Conservation (phyloP, 2,888 invertebrate species). For the Stratiomys singularior region DNA sequence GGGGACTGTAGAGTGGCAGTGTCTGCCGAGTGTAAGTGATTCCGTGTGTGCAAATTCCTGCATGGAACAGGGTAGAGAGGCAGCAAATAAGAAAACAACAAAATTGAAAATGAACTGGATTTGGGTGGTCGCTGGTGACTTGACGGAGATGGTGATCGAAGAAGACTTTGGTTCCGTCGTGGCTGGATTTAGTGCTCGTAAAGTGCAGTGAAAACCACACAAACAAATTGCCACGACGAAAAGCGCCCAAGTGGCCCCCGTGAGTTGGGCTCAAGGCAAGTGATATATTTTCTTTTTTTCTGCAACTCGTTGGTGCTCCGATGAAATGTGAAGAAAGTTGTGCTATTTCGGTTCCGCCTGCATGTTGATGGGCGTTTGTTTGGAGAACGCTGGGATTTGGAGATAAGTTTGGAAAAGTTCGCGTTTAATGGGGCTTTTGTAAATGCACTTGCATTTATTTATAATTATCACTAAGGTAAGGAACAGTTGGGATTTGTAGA, state of each 20-base stretch:
- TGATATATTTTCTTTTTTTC: neutral
- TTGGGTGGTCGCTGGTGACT: constrained; percentile 32
- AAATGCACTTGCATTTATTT: neutral
- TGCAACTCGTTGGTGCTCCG: neutral
- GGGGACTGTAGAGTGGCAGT: neutral
- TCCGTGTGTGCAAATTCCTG: constrained; percentile 14
- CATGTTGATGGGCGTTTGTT: neutral
- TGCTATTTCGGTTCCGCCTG: neutral
- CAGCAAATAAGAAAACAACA: too few relatives aligned
- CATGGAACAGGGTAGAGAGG: neutral
- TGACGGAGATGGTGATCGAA: neutral
- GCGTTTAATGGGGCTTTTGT: too few relatives aligned
- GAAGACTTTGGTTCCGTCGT: neutral
- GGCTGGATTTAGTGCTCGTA: constrained; percentile 17
- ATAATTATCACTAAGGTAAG: neutral
- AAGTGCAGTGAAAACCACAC: constrained; percentile 21
- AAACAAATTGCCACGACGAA: constrained; percentile 39
- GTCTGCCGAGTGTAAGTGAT: constrained; percentile 12
- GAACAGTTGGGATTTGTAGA: neutral
- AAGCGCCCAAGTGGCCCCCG: constrained; percentile 19
- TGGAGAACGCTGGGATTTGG: neutral
- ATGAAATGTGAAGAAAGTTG: constrained; percentile 16
- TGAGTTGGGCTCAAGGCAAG: neutral
- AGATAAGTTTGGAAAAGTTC: too few relatives aligned
- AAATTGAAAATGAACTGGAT: constrained; percentile 1